Conservation (phyloP, 2,888 invertebrate species). For the Eristalis pertinax region DNA sequence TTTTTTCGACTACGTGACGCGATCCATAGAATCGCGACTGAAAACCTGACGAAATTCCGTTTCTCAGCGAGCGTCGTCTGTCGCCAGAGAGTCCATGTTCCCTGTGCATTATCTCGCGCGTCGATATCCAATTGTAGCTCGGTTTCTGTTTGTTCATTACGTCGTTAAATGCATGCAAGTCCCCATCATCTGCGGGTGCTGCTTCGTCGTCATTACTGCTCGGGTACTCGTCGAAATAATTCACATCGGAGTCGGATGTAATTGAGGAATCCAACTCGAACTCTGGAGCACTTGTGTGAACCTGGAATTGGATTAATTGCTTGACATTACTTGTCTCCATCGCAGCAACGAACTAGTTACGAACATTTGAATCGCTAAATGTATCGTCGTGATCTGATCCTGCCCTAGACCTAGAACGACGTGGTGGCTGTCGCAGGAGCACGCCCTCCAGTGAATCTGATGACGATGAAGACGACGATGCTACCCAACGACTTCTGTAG, state of each 20-base stretch:
- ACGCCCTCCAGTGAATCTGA: conserved; percentile 52
- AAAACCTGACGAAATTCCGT: conserved; percentile 81
- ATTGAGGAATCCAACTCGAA: conserved; percentile 54
- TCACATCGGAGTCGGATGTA: conserved; percentile 54
- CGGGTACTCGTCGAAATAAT: conserved; percentile 40
- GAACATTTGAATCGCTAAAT: conserved; percentile 58
- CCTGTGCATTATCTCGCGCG: conserved; percentile 76
- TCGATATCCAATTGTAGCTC: conserved; percentile 76
- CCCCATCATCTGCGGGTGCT: conserved; percentile 40
- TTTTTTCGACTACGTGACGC: conserved; percentile 89
- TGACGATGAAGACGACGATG: conserved; percentile 67
- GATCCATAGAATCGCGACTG: conserved; percentile 90
- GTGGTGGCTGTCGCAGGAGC: conserved; percentile 22
- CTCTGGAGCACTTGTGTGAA: conserved; percentile 42
- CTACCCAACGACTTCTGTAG: conserved; percentile 62
- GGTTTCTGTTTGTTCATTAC: conserved; percentile 77
- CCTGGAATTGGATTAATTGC: background rate
- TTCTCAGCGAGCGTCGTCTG: conserved; percentile 62
- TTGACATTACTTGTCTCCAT: background rate
- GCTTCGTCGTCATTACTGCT: conserved; percentile 62
- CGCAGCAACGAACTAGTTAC: background rate
- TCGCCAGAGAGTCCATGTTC: conserved; percentile 76
- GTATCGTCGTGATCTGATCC: conserved; percentile 27
- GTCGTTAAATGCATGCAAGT: conserved; percentile 71
- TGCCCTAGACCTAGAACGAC: conserved; percentile 25